Evolutionary conservation across 2,797 vertebrate genomes (phyloP), one percentile per base, ranked within the genome.

Genomic region (Pristis pectinata): DNA sequence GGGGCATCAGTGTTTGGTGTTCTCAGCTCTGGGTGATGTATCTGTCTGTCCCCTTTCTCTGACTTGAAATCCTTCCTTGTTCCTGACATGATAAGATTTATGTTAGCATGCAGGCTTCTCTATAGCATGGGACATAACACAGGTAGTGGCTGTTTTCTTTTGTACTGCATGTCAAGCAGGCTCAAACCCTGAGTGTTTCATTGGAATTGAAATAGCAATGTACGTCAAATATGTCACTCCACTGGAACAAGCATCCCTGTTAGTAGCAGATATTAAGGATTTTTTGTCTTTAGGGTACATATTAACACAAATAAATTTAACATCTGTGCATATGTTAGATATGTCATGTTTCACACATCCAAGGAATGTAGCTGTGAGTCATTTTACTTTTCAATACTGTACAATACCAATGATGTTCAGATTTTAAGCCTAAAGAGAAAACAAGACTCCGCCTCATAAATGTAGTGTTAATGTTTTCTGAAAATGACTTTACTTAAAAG

Each of bases 1-100:
- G 95, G 96, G 30, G 10, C 95, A 95, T 96, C 95, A 96, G 94
- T 49, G 72, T 89, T 95, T 96, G 95, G 96, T 95, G 95, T 95
- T 95, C 70, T 74, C 92, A 76, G 70, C 92, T 94, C 92, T 56
- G 72, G 27, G 67, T 94, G 92, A 94, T 94, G 5, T 94, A 76
- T 94, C 92, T 93, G 91, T 93, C 92, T 72, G 22, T 93, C 92
- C 67, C 27, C 30, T 74, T 72, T 93, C 91, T 93, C 64, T 93
- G 89, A 44, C 41, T 93, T 94, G 92, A 94, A 72, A n/a, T 94
- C 44, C 72, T 76, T 94, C 70, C 41, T 17, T 76, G 27, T 15
- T 56, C 92, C 44, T 94, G 70, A 94, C 70, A 76, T 94, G 92
- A 94, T 44, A 76, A 94, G 92, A 94, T 94, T 74, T 76, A 76